phyloP scores from a whole-genome alignment of 2,797 vertebrate species.

The Xenopus petersii region DNA sequence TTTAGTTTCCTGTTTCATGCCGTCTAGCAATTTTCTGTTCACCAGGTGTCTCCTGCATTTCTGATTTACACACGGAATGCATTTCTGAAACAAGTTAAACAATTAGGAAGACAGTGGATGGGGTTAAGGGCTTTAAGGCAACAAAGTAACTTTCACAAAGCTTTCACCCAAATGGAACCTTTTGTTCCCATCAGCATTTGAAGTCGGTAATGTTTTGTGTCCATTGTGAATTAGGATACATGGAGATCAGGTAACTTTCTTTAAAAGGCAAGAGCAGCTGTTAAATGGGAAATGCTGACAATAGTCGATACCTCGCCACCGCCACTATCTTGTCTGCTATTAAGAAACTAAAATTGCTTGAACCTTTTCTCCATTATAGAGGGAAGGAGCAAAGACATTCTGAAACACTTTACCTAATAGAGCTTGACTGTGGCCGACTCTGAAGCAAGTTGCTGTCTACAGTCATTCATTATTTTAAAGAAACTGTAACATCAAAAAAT shows the following conservation, averaged over 20 bases:
- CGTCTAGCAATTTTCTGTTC: constrained; percentile 58
- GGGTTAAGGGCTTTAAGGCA: constrained; percentile 49
- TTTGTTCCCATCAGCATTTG: constrained; percentile 44
- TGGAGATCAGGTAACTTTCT: constrained; percentile 37
- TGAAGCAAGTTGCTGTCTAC: too few relatives aligned
- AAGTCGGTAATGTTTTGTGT: constrained; percentile 44
- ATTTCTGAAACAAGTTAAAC: constrained; percentile 55
- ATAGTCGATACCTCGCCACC: constrained; percentile 20
- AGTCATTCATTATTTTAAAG: too few relatives aligned
- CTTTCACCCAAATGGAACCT: constrained; percentile 43
- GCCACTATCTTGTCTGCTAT: constrained; percentile 44
- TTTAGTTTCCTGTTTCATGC: constrained; percentile 65
- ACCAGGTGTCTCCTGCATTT: constrained; percentile 61
- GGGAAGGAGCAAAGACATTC: not conserved
- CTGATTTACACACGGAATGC: constrained; percentile 61
- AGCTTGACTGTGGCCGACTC: not conserved
- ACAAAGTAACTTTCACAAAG: constrained; percentile 46
- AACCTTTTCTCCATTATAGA: constrained; percentile 7
- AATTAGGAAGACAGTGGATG: constrained; percentile 43
- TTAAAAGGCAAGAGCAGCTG: constrained; percentile 42
- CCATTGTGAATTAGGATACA: constrained; percentile 36
- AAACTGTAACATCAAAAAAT: too few relatives aligned
- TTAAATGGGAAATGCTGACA: constrained; percentile 38
- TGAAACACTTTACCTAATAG: not conserved
- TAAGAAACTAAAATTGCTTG: constrained; percentile 14